Conservation (phyloP, 2,113 vertebrate genomes). For the Struthidea cinerea region DNA sequence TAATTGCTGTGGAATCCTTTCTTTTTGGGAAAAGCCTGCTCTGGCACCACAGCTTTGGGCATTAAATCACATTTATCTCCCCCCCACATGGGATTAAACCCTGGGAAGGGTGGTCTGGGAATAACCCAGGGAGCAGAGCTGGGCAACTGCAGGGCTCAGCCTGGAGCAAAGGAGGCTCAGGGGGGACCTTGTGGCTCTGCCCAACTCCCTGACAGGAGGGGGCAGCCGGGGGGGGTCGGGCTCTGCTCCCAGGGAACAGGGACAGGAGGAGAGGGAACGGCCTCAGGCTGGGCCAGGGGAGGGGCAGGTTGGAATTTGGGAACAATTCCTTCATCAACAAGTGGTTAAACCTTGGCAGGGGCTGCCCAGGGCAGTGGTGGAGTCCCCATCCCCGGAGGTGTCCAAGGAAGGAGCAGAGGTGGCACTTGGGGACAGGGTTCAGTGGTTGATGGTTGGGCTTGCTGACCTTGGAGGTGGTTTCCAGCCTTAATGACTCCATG, state of each 20-base stretch:
- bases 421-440: neutral
- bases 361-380: neutral
- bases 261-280: neutral
- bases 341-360: neutral
- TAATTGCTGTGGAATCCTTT: neutral
- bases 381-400: neutral
- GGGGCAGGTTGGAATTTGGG: fast-evolving
- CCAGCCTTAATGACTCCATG: neutral
- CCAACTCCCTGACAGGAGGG: neutral
- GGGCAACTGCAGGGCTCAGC: neutral
- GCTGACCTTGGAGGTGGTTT: neutral
- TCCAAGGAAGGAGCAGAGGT: neutral
- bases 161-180: neutral
- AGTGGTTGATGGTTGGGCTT: neutral
- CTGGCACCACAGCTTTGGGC: neutral
- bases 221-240: neutral
- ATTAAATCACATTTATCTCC: neutral
- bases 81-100: neutral
- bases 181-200: neutral
- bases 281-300: neutral
- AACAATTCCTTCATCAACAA: neutral
- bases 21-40: neutral
- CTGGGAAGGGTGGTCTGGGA: neutral
- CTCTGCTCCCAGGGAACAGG: neutral
- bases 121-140: fast-evolving